Base-by-base conservation (phyloP, 2,888 invertebrate species). In the Sisyra nigra region DNA sequence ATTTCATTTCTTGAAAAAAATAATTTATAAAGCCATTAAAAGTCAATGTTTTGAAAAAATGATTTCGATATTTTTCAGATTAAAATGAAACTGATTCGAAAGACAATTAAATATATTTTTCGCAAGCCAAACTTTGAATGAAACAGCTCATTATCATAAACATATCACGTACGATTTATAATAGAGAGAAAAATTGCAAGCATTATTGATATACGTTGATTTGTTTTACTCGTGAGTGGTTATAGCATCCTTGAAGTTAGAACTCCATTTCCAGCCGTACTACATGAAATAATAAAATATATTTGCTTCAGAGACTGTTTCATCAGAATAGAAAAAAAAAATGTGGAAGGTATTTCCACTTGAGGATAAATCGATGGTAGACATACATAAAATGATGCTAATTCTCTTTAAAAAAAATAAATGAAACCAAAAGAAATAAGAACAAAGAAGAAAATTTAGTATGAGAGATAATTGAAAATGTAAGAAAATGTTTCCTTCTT, bases 181-280 rank as follows among this genome's bases (percentile, higher is more conserved):
- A 37, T 17, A 42, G 34, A 37, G 37, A 42, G 51, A 54, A 56
- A 55, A 56, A 58, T 46, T 54, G 60, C 61, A 62, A 61, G 61
- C 61, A 62, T 55, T 57, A 58, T 57, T 56, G 55, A 55, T 48
- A 57, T 57, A 58, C 55, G 69, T 66, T 68, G 65, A 67, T 62
- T 65, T 65, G 66, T 65, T 69, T 80, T 82, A 82, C 82, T 83
- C 82, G 71, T 79, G 78, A 72, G 76, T 76, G 74, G 83, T 80
- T 72, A 88, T 84, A 73, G 87, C 87, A 76, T 89, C 86, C 81
- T 82, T 85, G 88, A 91, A 91, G 85, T 88, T 82, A 72, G 86
- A 78, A 80, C 88, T 89, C 81, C 86, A 82, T 77, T 86, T 86
- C 91, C 91, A 89, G 77, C 84, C 85, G 76, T 79, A 85, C 86